phyloP scores from a whole-genome alignment of 2,113 vertebrate species.

The Cnemophilus loriae region DNA sequence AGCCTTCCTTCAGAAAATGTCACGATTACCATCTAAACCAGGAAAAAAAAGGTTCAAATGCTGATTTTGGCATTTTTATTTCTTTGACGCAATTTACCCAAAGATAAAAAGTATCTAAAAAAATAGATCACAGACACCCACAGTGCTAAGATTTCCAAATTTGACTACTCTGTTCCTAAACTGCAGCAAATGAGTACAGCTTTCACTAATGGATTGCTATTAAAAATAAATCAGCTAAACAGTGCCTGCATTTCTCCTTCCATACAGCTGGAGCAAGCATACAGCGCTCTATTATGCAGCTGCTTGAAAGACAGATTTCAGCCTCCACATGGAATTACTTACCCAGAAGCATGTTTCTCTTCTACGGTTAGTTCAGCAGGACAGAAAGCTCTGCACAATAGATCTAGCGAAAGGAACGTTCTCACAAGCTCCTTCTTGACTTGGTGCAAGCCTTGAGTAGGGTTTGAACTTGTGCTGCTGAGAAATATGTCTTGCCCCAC shows the following conservation, averaged over 20 bases:
- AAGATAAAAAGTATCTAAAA: slow-evolving; percentile 7
- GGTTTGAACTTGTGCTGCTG: slow-evolving; percentile 27
- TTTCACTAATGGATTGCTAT: neutral
- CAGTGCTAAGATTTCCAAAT: neutral
- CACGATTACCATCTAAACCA: neutral
- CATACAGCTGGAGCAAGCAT: neutral
- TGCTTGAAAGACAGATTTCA: neutral
- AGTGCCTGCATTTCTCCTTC: neutral
- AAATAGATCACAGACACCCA: neutral
- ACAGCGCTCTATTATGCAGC: neutral
- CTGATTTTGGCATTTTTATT: slow-evolving; percentile 7
- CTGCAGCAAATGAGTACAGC: neutral
- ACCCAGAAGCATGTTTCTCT: slow-evolving; percentile 77
- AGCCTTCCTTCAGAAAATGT: slow-evolving; percentile 27
- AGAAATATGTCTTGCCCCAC: slow-evolving; percentile 54
- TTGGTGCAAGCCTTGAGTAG: slow-evolving; percentile 19
- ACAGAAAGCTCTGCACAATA: slow-evolving; percentile 33
- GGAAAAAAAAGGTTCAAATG: neutral
- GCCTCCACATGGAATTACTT: slow-evolving; percentile 65
- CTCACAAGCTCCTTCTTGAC: slow-evolving; percentile 29
- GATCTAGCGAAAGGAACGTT: neutral
- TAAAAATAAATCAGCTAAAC: slow-evolving; percentile 27
- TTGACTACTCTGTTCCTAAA: neutral
- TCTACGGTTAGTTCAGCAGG: slow-evolving; percentile 33
- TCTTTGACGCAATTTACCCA: neutral